These are phyloP conservation scores for Bolinopsis microptera DNA, from an alignment of 37 sponge, comb jelly and placozoan genomes.

Conservation along the genomic window DNA sequence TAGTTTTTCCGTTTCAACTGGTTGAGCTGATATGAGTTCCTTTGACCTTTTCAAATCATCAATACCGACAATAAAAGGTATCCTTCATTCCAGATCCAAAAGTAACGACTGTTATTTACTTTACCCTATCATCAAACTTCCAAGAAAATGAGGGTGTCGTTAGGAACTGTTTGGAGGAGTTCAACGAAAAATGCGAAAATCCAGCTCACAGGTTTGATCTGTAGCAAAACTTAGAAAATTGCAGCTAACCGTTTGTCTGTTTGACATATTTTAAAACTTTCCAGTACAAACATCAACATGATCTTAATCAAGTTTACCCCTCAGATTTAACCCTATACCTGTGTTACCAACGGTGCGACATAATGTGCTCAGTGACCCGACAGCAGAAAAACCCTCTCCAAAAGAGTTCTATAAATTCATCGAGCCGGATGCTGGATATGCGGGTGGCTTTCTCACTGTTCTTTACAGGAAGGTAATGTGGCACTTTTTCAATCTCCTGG, in stretches of 20 bases:
- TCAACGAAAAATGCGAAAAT: constrained; percentile 65
- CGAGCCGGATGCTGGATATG: constrained; percentile 1
- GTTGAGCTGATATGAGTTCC: too few relatives aligned
- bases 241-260: neutral
- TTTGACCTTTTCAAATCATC: too few relatives aligned
- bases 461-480: constrained; percentile 48
- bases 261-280: neutral
- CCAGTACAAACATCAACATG: too few relatives aligned
- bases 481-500: too few relatives aligned
- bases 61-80: too few relatives aligned
- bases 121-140: constrained; percentile 25
- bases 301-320: neutral
- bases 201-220: constrained; percentile 42
- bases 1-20: too few relatives aligned
- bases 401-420: constrained; percentile 50
- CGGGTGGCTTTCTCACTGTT: constrained; percentile 36
- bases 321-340: constrained; percentile 55
- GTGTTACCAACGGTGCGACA: neutral
- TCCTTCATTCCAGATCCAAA: constrained; percentile 43
- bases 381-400: constrained; percentile 19
- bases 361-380: neutral
- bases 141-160: constrained; percentile 62
- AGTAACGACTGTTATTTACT: constrained; percentile 57
- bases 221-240: neutral
- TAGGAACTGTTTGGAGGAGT: constrained; percentile 47